These are phyloP conservation scores for Lumbricus terrestris DNA, from an alignment of 2,888 invertebrate species.

Conservation along the genomic window DNA sequence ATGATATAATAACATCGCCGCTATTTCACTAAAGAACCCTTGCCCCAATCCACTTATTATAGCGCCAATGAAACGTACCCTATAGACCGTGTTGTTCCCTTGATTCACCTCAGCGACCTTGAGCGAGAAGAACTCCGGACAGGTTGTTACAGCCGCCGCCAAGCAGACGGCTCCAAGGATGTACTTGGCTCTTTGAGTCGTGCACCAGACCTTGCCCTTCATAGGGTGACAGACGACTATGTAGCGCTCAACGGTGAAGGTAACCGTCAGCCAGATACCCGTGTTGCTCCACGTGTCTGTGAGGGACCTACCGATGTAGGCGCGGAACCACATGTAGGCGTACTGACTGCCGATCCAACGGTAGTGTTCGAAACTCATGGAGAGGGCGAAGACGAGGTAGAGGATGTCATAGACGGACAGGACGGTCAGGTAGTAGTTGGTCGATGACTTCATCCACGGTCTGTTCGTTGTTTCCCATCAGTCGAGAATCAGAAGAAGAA, in stretches of 20 bases:
- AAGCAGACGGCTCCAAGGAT: slow-evolving; percentile 67
- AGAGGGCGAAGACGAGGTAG: slow-evolving; percentile 67
- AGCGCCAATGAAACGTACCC: neutral
- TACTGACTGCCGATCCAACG: neutral
- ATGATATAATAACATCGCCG: too few relatives aligned
- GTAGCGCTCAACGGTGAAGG: slow-evolving; percentile 75
- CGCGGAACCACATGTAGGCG: slow-evolving; percentile 33
- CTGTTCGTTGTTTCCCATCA: slow-evolving; percentile 36
- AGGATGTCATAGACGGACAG: slow-evolving; percentile 72
- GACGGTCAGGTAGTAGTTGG: slow-evolving; percentile 68
- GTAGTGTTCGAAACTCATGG: slow-evolving; percentile 32
- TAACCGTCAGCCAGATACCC: slow-evolving; percentile 74
- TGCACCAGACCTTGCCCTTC: slow-evolving; percentile 69
- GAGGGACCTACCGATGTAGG: slow-evolving; percentile 65
- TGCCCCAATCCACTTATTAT: neutral
- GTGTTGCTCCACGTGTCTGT: slow-evolving; percentile 70
- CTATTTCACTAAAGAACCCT: too few relatives aligned
- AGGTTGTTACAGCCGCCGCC: slow-evolving; percentile 65
- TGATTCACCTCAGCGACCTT: neutral
- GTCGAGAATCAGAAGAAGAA: neutral
- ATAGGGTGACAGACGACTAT: slow-evolving; percentile 76
- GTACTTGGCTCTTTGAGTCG: slow-evolving; percentile 70
- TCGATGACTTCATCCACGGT: slow-evolving; percentile 53
- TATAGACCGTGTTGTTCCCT: neutral
- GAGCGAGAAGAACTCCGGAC: slow-evolving; percentile 70